phyloP scores from a whole-genome alignment of 1,140 invertebrate species.

The Mercenaria mercenaria region DNA sequence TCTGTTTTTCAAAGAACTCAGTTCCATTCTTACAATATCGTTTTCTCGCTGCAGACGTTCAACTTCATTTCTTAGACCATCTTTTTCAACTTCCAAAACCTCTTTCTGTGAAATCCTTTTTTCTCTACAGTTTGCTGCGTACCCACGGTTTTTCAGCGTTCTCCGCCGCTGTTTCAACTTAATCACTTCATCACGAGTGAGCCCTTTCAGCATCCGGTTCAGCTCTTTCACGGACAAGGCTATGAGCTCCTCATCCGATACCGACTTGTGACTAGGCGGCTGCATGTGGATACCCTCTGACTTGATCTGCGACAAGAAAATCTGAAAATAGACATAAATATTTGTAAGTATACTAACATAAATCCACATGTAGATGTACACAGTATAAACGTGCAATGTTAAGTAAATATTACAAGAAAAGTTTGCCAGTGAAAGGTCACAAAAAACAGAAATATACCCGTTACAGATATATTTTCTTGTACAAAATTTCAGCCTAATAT shows the following conservation, averaged over 20 bases:
- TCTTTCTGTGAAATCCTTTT: conserved; percentile 85
- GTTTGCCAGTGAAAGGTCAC: too few relatives aligned
- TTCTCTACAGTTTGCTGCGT: conserved; percentile 98
- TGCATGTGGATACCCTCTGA: conserved; percentile 74
- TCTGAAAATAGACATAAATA: conserved; percentile 76
- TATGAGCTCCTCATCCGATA: conserved; percentile 95
- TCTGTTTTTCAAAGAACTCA: conserved; percentile 81
- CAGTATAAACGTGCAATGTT: too few relatives aligned
- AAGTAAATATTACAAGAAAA: too few relatives aligned
- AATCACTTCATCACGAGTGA: conserved; percentile 95
- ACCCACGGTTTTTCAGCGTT: conserved; percentile 99
- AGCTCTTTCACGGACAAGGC: conserved; percentile 97
- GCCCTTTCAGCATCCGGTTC: conserved; percentile 97
- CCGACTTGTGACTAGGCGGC: conserved; percentile 50
- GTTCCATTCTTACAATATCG: conserved; percentile 83
- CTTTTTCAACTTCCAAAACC: conserved; percentile 92
- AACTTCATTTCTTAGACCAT: conserved; percentile 81
- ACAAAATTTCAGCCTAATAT: too few relatives aligned
- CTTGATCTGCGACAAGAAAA: conserved; percentile 83
- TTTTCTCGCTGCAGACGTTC: conserved; percentile 83
- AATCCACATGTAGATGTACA: neutral
- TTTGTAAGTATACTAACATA: conserved; percentile 12
- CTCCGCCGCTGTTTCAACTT: conserved; percentile 98
- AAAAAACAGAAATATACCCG: too few relatives aligned
- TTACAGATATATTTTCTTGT: too few relatives aligned